Evolutionary conservation across 2,888 invertebrate species (phyloP).

Genomic region (Caenorhabditis sp.): DNA sequence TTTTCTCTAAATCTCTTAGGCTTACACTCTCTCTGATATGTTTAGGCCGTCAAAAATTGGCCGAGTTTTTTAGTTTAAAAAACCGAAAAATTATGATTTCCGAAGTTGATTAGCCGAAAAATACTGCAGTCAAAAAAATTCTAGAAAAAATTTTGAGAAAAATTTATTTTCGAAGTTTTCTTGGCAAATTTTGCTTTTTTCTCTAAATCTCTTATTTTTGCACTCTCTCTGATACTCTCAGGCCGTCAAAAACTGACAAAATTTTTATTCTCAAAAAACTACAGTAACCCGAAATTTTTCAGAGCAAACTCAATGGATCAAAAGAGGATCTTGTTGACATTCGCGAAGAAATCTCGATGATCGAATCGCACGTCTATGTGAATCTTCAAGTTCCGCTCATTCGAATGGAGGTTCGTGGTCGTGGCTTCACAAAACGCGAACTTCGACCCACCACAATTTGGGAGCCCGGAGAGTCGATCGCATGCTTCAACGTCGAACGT

Average conservation of each 20-base stretch:
- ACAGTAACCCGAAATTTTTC: neutral
- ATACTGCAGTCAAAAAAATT: too few relatives aligned
- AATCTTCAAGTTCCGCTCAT: constrained; percentile 45
- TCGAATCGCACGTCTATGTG: constrained; percentile 46
- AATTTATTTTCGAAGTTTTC: too few relatives aligned
- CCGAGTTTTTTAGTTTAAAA: too few relatives aligned
- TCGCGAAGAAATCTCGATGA: constrained; percentile 21
- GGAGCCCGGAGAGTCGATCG: constrained; percentile 54
- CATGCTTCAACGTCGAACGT: constrained; percentile 47
- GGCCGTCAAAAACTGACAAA: constrained; percentile 7
- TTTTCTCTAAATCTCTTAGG: too few relatives aligned
- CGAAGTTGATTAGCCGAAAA: too few relatives aligned
- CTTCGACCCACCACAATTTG: constrained; percentile 30
- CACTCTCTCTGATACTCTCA: too few relatives aligned
- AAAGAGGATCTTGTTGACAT: constrained; percentile 27
- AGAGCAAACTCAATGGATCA: neutral
- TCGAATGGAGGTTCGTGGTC: constrained; percentile 31
- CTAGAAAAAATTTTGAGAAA: too few relatives aligned
- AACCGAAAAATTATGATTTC: too few relatives aligned
- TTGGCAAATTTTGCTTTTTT: too few relatives aligned
- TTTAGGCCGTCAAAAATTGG: too few relatives aligned
- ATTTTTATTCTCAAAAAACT: neutral
- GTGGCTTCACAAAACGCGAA: constrained; percentile 34
- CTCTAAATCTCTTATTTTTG: too few relatives aligned
- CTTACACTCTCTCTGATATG: too few relatives aligned